Evolutionary conservation across 2,888 invertebrate genomes (phyloP).

Genomic region (Exephanes ischioxanthus): DNA sequence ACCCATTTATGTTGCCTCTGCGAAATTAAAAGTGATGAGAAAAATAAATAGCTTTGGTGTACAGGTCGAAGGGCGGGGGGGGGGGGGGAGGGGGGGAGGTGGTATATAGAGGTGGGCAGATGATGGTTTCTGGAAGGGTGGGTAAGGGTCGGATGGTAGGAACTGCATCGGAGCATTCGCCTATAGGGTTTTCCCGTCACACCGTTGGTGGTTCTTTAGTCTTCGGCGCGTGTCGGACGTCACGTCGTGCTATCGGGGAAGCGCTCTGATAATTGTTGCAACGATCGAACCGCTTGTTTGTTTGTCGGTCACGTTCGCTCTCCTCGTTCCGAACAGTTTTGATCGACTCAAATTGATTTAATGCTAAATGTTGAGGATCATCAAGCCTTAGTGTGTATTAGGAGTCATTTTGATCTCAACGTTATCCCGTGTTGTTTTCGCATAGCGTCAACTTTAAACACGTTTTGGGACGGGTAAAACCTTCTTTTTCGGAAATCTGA

Average conservation of each 20-base stretch:
- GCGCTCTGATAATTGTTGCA: background rate
- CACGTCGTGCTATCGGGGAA: background rate
- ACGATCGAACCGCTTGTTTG: background rate
- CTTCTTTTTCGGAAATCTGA: no score
- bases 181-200: constrained; percentile 4
- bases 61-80: background rate
- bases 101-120: no score
- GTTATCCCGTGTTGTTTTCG: no score
- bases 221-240: constrained; percentile 77
- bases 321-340: background rate
- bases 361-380: background rate
- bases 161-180: constrained; percentile 2
- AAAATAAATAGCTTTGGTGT: constrained; percentile 79
- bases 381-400: no score
- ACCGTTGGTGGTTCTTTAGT: constrained; percentile 82
- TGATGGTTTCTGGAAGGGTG: constrained; percentile 59
- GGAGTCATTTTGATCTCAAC: no score
- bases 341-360: background rate
- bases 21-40: constrained; percentile 84
- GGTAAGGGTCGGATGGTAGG: constrained; percentile 15
- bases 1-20: constrained; percentile 82
- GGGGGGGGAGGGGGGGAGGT: constrained; percentile 32
- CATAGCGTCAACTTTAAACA: no score
- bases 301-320: background rate
- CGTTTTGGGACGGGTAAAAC: no score